Conservation (phyloP, 2,113 vertebrate species). For the Oriolus oriolus region DNA sequence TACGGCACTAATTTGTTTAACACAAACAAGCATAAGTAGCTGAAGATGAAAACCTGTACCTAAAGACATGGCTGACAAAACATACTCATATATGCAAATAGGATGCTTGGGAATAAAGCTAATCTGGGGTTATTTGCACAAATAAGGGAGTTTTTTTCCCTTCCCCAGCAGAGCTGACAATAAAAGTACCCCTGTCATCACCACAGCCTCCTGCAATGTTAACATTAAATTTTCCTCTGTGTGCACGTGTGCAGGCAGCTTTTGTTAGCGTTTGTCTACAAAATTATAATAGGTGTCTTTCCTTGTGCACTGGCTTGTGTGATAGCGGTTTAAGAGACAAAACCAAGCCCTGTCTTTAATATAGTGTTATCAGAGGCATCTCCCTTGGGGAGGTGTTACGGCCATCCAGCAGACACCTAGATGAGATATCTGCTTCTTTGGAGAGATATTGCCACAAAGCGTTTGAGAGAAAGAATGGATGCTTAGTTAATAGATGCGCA, state of each 20-base stretch:
- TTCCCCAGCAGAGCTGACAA: slow-evolving; percentile 33
- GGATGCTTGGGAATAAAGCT: background rate
- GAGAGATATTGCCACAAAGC: slow-evolving; percentile 19
- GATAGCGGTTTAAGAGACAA: slow-evolving; percentile 20
- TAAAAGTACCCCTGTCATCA: background rate
- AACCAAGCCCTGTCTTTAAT: slow-evolving; percentile 29
- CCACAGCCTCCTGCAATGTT: background rate
- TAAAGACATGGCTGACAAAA: slow-evolving; percentile 63
- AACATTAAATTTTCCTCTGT: background rate
- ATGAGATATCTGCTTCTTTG: slow-evolving; percentile 23
- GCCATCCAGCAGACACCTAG: slow-evolving; percentile 19
- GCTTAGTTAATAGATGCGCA: slow-evolving; percentile 48
- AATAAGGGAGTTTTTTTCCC: background rate
- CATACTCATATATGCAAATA: slow-evolving; percentile 27
- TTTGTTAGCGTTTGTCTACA: slow-evolving; percentile 39
- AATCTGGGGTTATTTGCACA: background rate
- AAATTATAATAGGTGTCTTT: slow-evolving; percentile 34
- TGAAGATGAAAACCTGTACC: slow-evolving; percentile 36
- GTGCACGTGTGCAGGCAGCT: slow-evolving; percentile 24
- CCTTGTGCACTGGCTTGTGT: slow-evolving; percentile 31
- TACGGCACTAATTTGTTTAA: slow-evolving; percentile 46
- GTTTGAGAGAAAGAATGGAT: slow-evolving; percentile 31
- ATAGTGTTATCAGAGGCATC: slow-evolving; percentile 4
- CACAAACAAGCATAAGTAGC: background rate
- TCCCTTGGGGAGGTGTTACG: slow-evolving; percentile 8